Percentiles rank a stretch among this genome's conserved stretches.
phyloP scores from a whole-genome alignment of 2,113 vertebrate genomes.

The Alexandromys fortis region DNA sequence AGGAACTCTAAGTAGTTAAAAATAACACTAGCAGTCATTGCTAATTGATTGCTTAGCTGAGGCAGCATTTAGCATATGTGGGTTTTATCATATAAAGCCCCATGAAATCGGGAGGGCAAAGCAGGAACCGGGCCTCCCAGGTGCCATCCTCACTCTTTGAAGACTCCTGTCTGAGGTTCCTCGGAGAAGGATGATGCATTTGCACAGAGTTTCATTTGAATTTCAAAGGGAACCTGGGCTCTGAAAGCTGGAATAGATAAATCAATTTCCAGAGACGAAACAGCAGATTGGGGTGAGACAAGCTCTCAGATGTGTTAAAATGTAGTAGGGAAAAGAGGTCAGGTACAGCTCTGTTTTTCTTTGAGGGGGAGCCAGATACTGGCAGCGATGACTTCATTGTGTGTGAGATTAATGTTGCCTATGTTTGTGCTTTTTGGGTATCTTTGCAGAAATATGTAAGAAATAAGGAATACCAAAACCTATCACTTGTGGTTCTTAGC shows the following conservation, averaged over 20 bases:
- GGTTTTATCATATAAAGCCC: constrained; percentile 6
- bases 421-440: constrained; percentile 41
- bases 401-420: constrained; percentile 53
- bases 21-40: not conserved
- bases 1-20: not conserved
- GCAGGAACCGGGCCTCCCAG: not conserved
- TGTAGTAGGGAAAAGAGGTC: constrained; percentile 24
- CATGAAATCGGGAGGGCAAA: not conserved
- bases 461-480: constrained; percentile 21
- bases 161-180: not conserved
- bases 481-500: not conserved
- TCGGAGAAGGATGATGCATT: not conserved
- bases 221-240: constrained; percentile 50
- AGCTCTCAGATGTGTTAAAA: constrained; percentile 45
- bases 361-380: constrained; percentile 3
- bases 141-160: not conserved
- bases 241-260: constrained; percentile 40
- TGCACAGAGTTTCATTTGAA: constrained; percentile 57
- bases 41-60: not conserved
- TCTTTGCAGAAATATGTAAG: constrained; percentile 38
- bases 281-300: constrained; percentile 21
- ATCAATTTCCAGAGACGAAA: constrained; percentile 63
- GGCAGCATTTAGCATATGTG: not conserved
- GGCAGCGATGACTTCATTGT: constrained; percentile 2
- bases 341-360: constrained; percentile 44